phyloP scores from a whole-genome alignment of 2,888 invertebrate species.

The Tetheella fluctuosa region DNA sequence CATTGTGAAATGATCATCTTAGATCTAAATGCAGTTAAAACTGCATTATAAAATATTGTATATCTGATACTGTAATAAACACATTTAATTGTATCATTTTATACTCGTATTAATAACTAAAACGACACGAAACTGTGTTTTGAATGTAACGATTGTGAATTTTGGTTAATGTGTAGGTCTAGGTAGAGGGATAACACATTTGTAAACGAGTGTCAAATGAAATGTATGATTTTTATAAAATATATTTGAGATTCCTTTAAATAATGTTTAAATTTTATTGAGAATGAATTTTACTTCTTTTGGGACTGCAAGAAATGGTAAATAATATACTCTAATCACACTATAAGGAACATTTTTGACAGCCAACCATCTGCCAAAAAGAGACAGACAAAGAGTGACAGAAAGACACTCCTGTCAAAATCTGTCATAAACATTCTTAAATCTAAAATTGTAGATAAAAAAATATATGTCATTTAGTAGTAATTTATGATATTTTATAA shows the following conservation, averaged over 20 bases:
- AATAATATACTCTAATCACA: neutral
- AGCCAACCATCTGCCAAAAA: neutral
- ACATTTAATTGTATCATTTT: neutral
- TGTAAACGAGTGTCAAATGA: neutral
- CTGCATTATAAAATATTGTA: too few species aligned
- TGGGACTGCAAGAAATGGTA: neutral
- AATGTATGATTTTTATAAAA: neutral
- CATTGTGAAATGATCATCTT: neutral
- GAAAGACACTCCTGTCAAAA: too few species aligned
- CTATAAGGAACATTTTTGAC: too few species aligned
- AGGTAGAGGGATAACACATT: neutral
- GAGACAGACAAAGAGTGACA: neutral
- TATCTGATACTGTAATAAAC: too few species aligned
- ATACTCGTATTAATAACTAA: neutral
- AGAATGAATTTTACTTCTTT: neutral
- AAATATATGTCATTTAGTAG: too few species aligned
- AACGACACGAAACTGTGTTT: neutral
- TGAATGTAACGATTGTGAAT: neutral
- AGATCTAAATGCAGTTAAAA: too few species aligned
- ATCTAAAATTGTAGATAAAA: too few species aligned
- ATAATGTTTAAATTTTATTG: neutral
- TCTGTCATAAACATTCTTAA: too few species aligned
- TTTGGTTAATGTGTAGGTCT: too few species aligned
- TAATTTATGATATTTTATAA: too few species aligned
- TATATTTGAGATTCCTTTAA: neutral